phyloP scores from a whole-genome alignment of 1,140 invertebrate species.

The Calliopsis andreniformis region DNA sequence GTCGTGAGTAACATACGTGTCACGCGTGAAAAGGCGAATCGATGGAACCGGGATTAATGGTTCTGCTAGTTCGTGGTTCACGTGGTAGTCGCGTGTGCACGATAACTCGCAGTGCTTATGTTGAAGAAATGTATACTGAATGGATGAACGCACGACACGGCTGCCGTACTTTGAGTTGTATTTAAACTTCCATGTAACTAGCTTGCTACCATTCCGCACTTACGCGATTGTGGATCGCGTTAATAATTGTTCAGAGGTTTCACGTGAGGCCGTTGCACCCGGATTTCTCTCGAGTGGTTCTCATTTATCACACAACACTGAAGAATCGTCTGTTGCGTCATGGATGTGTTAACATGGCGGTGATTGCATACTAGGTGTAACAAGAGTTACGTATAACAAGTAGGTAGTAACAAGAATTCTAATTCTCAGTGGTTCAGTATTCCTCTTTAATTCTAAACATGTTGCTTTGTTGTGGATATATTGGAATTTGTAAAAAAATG shows the following conservation, averaged over 20 bases:
- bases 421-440: background rate
- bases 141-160: constrained; percentile 8
- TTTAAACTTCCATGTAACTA: constrained; percentile 7
- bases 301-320: constrained; percentile 20
- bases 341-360: background rate
- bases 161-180: background rate
- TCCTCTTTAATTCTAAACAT: too few relatives aligned
- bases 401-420: background rate
- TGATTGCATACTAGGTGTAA: background rate
- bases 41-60: background rate
- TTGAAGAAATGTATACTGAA: constrained; percentile 2
- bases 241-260: constrained; percentile 9
- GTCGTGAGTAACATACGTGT: background rate
- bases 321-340: background rate
- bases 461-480: too few relatives aligned
- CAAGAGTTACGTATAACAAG: background rate
- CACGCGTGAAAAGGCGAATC: background rate
- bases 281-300: constrained; percentile 9
- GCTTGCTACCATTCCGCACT: constrained; percentile 5
- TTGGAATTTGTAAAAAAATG: too few relatives aligned
- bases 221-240: constrained; percentile 25
- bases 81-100: constrained; percentile 1
- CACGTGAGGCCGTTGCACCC: constrained; percentile 22
- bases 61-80: background rate
- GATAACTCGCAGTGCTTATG: background rate